A percentile compares a stretch with the other conserved stretches of the same genome.
phyloP scores from a whole-genome alignment of 2,888 invertebrate species.

The Ophion slaviceki region DNA sequence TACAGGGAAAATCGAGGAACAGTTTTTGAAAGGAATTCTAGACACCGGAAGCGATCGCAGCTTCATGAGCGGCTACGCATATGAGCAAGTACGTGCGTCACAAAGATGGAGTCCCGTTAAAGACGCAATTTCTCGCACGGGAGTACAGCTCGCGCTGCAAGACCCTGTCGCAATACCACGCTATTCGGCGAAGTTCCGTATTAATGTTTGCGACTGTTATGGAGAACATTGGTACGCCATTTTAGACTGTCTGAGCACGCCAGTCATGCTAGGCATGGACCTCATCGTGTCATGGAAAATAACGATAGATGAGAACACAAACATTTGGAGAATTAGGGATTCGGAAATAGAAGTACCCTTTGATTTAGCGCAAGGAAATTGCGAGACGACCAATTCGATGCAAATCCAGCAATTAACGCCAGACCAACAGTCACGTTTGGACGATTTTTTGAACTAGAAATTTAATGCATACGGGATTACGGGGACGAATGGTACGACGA shows the following conservation, averaged over 20 bases:
- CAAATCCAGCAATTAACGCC: no score
- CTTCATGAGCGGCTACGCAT: constrained; percentile 2
- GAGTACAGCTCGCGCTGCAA: constrained; percentile 5
- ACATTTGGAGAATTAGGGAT: neutral
- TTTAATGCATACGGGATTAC: no score
- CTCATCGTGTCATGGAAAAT: neutral
- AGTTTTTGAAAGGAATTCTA: neutral
- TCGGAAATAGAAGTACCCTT: constrained; percentile 7
- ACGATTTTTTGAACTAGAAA: no score
- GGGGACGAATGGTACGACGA: no score
- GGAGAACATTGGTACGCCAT: constrained; percentile 12
- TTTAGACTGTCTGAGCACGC: constrained; percentile 6
- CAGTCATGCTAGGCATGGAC: neutral
- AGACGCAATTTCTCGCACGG: neutral
- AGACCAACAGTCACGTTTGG: no score
- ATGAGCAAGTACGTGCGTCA: neutral
- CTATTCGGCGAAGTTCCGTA: neutral
- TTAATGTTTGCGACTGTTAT: constrained; percentile 5
- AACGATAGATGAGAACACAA: neutral
- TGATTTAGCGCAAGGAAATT: no score
- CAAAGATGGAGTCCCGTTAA: neutral
- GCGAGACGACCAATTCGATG: no score
- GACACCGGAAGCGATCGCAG: constrained; percentile 11
- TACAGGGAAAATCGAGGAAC: neutral
- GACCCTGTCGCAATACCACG: neutral